These are phyloP conservation scores for Aselliscus stoliczkanus DNA, from an alignment of 2,797 vertebrate species.

Conservation along the genomic window DNA sequence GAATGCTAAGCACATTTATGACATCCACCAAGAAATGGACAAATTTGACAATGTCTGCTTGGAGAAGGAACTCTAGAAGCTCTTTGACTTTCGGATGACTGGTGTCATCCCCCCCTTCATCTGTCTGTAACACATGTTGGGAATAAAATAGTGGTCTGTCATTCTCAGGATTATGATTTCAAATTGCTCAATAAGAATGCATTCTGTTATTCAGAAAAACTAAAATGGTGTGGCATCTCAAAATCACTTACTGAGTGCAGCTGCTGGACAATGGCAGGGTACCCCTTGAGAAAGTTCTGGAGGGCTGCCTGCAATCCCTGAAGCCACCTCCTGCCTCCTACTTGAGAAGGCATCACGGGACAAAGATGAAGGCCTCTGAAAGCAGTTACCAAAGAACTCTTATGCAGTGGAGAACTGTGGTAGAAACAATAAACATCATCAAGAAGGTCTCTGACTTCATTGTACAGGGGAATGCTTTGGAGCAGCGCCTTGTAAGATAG, in stretches of 20 bases:
- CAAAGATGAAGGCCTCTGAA: slow-evolving; percentile 64
- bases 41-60: slow-evolving; percentile 69
- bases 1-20: slow-evolving; percentile 70
- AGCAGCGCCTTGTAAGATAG: slow-evolving; percentile 62
- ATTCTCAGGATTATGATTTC: background rate
- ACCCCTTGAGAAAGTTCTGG: slow-evolving; percentile 74
- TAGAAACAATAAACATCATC: slow-evolving; percentile 63
- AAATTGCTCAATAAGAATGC: background rate
- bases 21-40: slow-evolving; percentile 75
- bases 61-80: slow-evolving; percentile 66
- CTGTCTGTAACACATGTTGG: slow-evolving; percentile 53
- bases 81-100: slow-evolving; percentile 56
- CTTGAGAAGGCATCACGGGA: slow-evolving; percentile 66
- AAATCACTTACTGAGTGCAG: slow-evolving; percentile 73
- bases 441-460: slow-evolving; percentile 41
- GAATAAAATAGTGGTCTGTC: background rate
- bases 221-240: background rate
- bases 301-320: slow-evolving; percentile 67
- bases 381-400: slow-evolving; percentile 49
- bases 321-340: slow-evolving; percentile 68
- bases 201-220: background rate
- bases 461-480: slow-evolving; percentile 64
- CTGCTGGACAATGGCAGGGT: slow-evolving; percentile 74
- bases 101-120: slow-evolving; percentile 20
- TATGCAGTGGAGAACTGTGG: slow-evolving; percentile 63